Base-by-base conservation (phyloP, 2,797 vertebrate species). In the Periophthalmus magnuspinnatus region DNA sequence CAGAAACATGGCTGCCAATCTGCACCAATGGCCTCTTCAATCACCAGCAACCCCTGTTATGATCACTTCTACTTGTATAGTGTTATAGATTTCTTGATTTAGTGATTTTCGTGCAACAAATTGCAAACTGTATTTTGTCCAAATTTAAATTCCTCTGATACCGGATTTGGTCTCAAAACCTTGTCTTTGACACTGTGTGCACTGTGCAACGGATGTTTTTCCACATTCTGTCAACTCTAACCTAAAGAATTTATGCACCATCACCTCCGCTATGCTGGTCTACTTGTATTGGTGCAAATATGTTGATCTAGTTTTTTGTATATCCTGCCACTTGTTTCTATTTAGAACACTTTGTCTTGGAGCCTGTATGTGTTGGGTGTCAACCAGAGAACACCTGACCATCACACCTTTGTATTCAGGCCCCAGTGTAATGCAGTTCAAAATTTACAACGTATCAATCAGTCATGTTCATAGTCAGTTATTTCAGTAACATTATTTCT, bases 371-470 rank as follows among this genome's bases (percentile, higher is more conserved):
- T 67, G 38, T 5, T 84, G 74, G 67, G 36, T 21, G 2, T 28
- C n/a, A 76, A 71, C 76, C 78, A 82, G 19, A 63, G 63, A 77
- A 76, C 74, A 81, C 41, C 13, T 45, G 41, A 14, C 41, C 4
- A 16, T 13, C 41, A 45, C 41, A 45, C 41, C 41, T 41, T 11
- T 38, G 36, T 41, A 41, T 41, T 41, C 41, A 41, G 10, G 10
- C 11, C 38, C 11, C 13, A 45, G 13, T 1, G 11, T 45, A 45
- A 45, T 45, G 41, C 13, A 45, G 13, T 45, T 45, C 41, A 14
- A 45, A 14, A 45, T 16, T 45, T 45, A 16, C 41, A 45, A 45
- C 45, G 41, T 45, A 45, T 45, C 41, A 16, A 5, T 14, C 41
- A 38, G n/a, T n/a, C n/a, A n/a, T n/a, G n/a, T n/a, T n/a, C n/a